A percentile compares a stretch with the other conserved stretches of the same genome.
Conservation (phyloP, 2,888 invertebrate species). For the Hydrotaea diabolus region DNA sequence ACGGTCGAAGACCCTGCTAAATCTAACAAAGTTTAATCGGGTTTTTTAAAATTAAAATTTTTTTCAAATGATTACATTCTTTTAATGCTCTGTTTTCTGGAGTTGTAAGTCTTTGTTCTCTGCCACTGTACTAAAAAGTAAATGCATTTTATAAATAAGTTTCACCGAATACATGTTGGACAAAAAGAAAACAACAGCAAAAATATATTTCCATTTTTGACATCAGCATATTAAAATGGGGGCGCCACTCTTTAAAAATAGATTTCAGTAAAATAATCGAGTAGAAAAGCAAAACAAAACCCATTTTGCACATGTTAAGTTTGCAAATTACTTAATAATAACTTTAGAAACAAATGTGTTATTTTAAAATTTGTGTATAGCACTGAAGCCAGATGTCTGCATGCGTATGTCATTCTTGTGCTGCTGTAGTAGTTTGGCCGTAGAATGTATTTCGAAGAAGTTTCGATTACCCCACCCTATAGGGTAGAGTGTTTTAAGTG, state of each 20-base stretch:
- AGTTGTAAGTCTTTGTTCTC: slow-evolving; percentile 36
- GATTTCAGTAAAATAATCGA: background rate
- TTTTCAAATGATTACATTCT: background rate
- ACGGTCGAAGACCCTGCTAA: too few species aligned
- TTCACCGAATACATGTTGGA: background rate
- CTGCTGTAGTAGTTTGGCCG: too few species aligned
- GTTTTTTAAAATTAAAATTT: too few species aligned
- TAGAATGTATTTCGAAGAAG: too few species aligned
- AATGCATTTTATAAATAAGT: slow-evolving; percentile 23
- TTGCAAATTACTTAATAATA: background rate
- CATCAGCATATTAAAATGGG: slow-evolving; percentile 26
- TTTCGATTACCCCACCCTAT: too few species aligned
- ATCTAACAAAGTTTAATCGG: too few species aligned
- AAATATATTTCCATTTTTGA: slow-evolving; percentile 32
- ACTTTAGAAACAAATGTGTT: slow-evolving; percentile 5
- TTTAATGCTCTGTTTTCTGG: background rate
- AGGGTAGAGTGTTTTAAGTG: too few species aligned
- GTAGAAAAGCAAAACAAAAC: background rate
- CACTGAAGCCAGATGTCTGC: too few species aligned
- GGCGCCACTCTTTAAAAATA: background rate
- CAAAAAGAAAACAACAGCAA: slow-evolving; percentile 16
- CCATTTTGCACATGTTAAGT: background rate
- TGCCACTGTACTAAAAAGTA: slow-evolving; percentile 43
- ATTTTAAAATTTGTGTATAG: background rate
- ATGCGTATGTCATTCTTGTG: too few species aligned